Base-by-base conservation (phyloP, 2,113 vertebrate species). In the Channa argus region DNA sequence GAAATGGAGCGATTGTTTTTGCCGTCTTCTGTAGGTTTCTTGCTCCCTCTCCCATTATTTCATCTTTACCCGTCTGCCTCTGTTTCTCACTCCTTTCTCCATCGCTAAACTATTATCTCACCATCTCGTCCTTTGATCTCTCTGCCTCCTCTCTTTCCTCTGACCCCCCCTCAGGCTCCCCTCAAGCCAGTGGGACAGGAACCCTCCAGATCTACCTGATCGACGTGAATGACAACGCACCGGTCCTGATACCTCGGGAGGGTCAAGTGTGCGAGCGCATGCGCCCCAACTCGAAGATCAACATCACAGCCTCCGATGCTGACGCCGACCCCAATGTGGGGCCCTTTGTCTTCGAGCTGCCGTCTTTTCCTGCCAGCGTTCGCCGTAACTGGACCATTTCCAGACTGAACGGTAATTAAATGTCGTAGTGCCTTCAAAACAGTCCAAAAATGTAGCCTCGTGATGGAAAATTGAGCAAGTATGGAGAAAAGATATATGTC, bases 311-410 rank as follows among this genome's bases (percentile, higher is more conserved):
- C 0, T 94, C 96, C 0, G 98, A 99, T 2, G 94, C 96, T 0
- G 98, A 99, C 74, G 68, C 94, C 0, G 97, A 99, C 75, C 98
- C 97, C 79, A 99, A 98, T 49, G 85, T 96, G 0, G 98, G 97
- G 61, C 98, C 98, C 47, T 99, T 99, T 3, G 96, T 97, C 88
- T 99, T 99, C 0, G 98, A 99, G 91, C 94, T 99, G 93, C 95
- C 96, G 15, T 94, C 94, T 11, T 94, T 94, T 81, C 98, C 98
- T 0, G 86, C 94, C 13, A 91, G 93, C 0, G 95, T 97, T 74
- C 95, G 96, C 38, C 96, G 92, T 86, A 99, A 99, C 93, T 99
- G 98, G 98, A 99, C 98, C 63, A 94, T 99, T 85, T 93, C 95
- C 3, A 95, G 97, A 63, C 89, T 99, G 50, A 98, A 92, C 0